phyloP scores from a whole-genome alignment of 35 echinoderm and acorn worm species.

The Stichopus chloronotus region DNA sequence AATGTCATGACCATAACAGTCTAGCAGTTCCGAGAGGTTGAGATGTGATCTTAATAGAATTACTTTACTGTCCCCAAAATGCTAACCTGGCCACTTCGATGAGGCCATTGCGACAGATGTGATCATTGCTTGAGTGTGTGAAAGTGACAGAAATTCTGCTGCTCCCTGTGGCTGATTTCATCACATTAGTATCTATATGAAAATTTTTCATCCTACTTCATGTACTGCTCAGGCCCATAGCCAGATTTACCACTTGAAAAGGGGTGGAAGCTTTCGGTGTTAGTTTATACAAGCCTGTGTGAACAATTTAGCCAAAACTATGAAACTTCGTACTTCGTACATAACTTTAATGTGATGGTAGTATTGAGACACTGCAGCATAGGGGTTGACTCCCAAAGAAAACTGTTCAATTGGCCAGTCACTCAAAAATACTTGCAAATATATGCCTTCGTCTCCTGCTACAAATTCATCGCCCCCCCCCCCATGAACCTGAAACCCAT shows the following conservation, averaged over 20 bases:
- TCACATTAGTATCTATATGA: not conserved
- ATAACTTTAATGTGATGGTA: slow-evolving; percentile 31
- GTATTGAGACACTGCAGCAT: slow-evolving; percentile 18
- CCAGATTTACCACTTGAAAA: slow-evolving; percentile 3
- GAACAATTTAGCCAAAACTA: slow-evolving; percentile 22
- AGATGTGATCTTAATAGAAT: slow-evolving; percentile 24
- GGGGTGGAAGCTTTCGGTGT: not conserved
- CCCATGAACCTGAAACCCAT: slow-evolving; percentile 28
- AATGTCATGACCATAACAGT: slow-evolving; percentile 14
- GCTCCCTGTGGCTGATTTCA: slow-evolving; percentile 4
- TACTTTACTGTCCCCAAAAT: slow-evolving; percentile 9
- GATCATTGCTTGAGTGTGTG: slow-evolving; percentile 13
- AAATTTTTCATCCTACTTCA: not conserved
- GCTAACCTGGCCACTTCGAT: slow-evolving; percentile 9
- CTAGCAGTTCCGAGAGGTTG: not conserved
- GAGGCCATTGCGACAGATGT: not conserved
- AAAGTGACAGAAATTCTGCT: slow-evolving; percentile 17
- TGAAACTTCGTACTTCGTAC: slow-evolving; percentile 5
- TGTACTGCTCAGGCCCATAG: not conserved
- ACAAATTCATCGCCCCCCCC: slow-evolving; percentile 35
- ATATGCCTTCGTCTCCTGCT: slow-evolving; percentile 36
- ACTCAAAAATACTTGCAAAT: slow-evolving; percentile 21
- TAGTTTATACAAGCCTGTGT: not conserved
- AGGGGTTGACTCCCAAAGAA: slow-evolving; percentile 17
- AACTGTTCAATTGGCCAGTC: slow-evolving; percentile 36